These are phyloP conservation scores for Micropoecilia bifurca DNA, from an alignment of 2,797 vertebrate species.

Conservation along the genomic window DNA sequence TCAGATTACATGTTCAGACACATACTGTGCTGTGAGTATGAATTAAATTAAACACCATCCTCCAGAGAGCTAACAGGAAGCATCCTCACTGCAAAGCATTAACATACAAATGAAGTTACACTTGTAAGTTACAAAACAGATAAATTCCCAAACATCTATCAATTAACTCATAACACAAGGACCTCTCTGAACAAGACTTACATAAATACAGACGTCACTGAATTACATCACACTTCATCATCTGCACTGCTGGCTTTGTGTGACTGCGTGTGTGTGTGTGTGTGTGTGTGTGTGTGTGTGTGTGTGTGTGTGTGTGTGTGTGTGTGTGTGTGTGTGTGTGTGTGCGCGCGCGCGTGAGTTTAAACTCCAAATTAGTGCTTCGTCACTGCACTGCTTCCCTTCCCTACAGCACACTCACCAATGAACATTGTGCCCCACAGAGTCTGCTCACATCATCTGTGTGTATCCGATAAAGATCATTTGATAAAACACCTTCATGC, in stretches of 20 bases:
- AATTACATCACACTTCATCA: slow-evolving; percentile 72
- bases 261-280: slow-evolving; percentile 12
- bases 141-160: slow-evolving; percentile 54
- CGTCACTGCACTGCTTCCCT: slow-evolving; percentile 20
- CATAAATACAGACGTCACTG: slow-evolving; percentile 71
- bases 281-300: too few relatives aligned
- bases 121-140: slow-evolving; percentile 7
- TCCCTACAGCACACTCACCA: slow-evolving; percentile 1
- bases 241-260: slow-evolving; percentile 47
- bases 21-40: neutral
- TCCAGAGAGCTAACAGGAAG: slow-evolving; percentile 16
- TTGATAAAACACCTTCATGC: slow-evolving; percentile 52
- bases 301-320: slow-evolving; percentile 17
- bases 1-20: slow-evolving; percentile 6
- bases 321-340: too few relatives aligned
- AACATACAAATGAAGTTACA: slow-evolving; percentile 22
- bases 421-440: neutral
- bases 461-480: slow-evolving; percentile 33
- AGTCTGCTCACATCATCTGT: slow-evolving; percentile 6
- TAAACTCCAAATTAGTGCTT: slow-evolving; percentile 47
- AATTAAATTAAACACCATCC: neutral
- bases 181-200: slow-evolving; percentile 66
- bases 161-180: slow-evolving; percentile 66
- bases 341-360: slow-evolving; percentile 22
- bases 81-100: slow-evolving; percentile 2